Evolutionary conservation across 2,797 vertebrate genomes (phyloP).

Genomic region (Enteromius trimaculatus): DNA sequence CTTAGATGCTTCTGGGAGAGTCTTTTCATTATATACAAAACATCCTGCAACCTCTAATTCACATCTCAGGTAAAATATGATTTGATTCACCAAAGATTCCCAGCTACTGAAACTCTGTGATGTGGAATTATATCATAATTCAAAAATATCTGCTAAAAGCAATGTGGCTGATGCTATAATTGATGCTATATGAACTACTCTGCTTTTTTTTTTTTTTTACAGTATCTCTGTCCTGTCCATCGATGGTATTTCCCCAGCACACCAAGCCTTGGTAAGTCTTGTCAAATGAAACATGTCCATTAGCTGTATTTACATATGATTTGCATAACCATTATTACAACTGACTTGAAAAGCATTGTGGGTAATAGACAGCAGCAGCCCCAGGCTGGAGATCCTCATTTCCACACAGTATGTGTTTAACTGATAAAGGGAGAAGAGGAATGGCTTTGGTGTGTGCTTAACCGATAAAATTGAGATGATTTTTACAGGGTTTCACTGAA

Average conservation of each 20-base stretch:
- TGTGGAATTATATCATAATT: background rate
- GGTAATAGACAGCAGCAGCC: conserved; percentile 42
- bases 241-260: conserved; percentile 2
- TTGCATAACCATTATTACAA: conserved; percentile 57
- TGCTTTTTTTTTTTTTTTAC: background rate
- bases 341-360: conserved; percentile 52
- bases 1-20: background rate
- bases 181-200: background rate
- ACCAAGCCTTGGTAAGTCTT: conserved; percentile 11
- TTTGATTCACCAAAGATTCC: background rate
- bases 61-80: background rate
- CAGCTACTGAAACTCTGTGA: background rate
- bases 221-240: background rate
- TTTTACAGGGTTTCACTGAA: conserved; percentile 12
- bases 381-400: conserved; percentile 46
- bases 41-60: background rate
- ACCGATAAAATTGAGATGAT: conserved; percentile 35
- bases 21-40: background rate
- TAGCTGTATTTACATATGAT: conserved; percentile 60
- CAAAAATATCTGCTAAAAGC: background rate
- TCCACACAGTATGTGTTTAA: conserved; percentile 55
- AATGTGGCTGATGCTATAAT: background rate
- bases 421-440: conserved; percentile 24
- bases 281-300: conserved; percentile 47
- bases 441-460: conserved; percentile 40